phyloP scores from a whole-genome alignment of 2,888 invertebrate genomes.

The Heliconius hortense region DNA sequence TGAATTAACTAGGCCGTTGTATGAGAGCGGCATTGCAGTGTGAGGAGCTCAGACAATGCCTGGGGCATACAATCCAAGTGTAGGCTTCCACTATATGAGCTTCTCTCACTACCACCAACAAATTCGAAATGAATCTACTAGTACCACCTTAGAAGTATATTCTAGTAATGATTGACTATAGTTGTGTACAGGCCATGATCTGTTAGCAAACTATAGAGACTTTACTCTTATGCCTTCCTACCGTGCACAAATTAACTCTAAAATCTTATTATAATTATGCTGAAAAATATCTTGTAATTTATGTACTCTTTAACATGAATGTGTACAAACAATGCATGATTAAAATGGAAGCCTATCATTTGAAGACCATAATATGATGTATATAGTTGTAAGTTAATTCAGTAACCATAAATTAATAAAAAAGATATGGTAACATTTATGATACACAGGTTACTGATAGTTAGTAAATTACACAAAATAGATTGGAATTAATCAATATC shows the following conservation, averaged over 20 bases:
- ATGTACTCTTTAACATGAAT: background rate
- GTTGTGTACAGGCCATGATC: too few relatives aligned
- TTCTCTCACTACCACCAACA: too few relatives aligned
- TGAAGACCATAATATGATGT: background rate
- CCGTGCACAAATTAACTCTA: background rate
- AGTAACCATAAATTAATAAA: background rate
- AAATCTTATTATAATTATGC: background rate
- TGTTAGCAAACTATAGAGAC: background rate
- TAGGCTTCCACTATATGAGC: too few relatives aligned
- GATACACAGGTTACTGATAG: background rate
- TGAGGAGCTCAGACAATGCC: too few relatives aligned
- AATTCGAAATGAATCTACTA: too few relatives aligned
- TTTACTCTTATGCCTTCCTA: background rate
- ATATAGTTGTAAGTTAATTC: background rate
- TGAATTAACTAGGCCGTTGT: background rate
- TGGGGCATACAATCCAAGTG: too few relatives aligned
- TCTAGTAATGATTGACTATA: too few relatives aligned
- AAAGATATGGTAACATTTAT: background rate
- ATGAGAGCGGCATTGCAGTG: background rate
- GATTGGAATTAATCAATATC: background rate
- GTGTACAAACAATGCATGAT: background rate
- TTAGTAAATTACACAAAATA: background rate
- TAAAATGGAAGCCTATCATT: conserved; percentile 3
- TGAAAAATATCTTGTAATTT: conserved; percentile 7
- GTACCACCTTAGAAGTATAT: too few relatives aligned